phyloP scores from a whole-genome alignment of 2,888 invertebrate genomes.

The Sylvicola cinctus region DNA sequence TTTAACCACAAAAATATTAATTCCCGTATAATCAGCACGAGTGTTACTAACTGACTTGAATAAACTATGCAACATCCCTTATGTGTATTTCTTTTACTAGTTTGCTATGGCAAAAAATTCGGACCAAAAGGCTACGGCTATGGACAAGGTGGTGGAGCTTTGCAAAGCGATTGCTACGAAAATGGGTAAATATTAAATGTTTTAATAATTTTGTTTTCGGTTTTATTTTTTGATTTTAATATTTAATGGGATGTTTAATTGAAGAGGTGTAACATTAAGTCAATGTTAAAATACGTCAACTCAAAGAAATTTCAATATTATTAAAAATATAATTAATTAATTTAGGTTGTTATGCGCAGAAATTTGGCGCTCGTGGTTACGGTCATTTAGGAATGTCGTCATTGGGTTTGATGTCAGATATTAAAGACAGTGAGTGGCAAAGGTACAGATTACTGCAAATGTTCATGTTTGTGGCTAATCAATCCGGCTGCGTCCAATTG shows the following conservation, averaged over 20 bases:
- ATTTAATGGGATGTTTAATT: too few relatives aligned
- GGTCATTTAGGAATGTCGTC: constrained; percentile 78
- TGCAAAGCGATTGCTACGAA: constrained; percentile 73
- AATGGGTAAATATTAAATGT: constrained; percentile 43
- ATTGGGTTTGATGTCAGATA: constrained; percentile 67
- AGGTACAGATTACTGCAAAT: constrained; percentile 28
- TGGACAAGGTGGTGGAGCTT: constrained; percentile 87
- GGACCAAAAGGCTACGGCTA: constrained; percentile 96
- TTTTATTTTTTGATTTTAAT: too few relatives aligned
- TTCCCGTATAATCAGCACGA: too few relatives aligned
- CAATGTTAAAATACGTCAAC: too few relatives aligned
- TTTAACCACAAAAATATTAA: too few relatives aligned
- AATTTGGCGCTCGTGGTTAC: constrained; percentile 85
- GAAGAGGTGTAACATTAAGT: too few relatives aligned
- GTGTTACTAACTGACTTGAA: too few relatives aligned
- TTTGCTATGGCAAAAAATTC: constrained; percentile 92
- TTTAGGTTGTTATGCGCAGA: constrained; percentile 86
- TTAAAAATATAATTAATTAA: constrained; percentile 8
- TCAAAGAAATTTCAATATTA: background rate
- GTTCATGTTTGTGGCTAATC: too few relatives aligned
- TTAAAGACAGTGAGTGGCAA: constrained; percentile 55
- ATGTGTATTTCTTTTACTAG: constrained; percentile 23
- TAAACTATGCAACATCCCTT: too few relatives aligned
- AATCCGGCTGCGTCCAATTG: too few relatives aligned
- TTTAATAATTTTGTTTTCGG: background rate